phyloP scores from a whole-genome alignment of 2,113 vertebrate species.

The Chloroceryle aenea region DNA sequence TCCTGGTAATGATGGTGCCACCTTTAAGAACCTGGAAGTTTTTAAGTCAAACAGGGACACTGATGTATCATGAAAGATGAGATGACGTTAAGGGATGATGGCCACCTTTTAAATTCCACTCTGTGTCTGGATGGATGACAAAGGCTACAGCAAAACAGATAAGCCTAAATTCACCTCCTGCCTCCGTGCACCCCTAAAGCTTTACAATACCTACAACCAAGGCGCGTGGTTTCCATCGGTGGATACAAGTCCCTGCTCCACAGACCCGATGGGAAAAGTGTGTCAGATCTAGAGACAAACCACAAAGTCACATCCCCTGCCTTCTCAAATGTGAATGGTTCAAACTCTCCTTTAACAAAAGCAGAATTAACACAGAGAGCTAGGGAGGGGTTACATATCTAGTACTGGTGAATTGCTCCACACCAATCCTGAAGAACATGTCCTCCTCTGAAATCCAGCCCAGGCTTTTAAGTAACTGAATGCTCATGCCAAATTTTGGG shows the following conservation, averaged over 20 bases:
- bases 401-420: neutral
- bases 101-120: neutral
- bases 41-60: neutral
- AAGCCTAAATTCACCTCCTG: neutral
- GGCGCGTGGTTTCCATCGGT: neutral
- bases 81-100: neutral
- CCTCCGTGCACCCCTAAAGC: neutral
- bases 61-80: neutral
- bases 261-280: neutral
- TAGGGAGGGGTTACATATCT: neutral
- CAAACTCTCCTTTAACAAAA: neutral
- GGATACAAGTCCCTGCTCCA: neutral
- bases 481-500: neutral
- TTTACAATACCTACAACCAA: neutral
- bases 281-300: neutral
- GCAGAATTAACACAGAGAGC: neutral
- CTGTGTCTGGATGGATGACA: neutral
- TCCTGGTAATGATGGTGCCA: neutral
- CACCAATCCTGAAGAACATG: neutral
- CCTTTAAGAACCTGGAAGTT: neutral
- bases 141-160: neutral
- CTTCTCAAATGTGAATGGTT: neutral
- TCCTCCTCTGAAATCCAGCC: neutral
- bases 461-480: neutral
- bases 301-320: neutral